Conservation (phyloP, 1,140 invertebrate genomes). For the Papilio xuthus region DNA sequence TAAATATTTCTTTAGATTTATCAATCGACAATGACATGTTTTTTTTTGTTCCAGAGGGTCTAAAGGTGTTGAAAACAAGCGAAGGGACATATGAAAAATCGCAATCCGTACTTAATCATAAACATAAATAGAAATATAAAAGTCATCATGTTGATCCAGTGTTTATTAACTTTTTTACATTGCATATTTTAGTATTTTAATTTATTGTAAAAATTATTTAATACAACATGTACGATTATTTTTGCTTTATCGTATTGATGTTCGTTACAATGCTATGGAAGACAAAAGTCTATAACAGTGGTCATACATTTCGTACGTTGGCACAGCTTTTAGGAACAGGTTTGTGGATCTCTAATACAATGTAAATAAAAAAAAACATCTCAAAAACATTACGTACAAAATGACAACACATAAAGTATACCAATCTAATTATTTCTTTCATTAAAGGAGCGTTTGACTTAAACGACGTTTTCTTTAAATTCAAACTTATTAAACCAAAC, state of each 20-base stretch:
- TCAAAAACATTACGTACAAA: constrained; percentile 36
- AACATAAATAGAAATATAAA: constrained; percentile 56
- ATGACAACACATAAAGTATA: constrained; percentile 2
- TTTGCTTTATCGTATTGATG: constrained; percentile 50
- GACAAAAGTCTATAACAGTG: constrained; percentile 68
- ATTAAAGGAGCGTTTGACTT: constrained; percentile 19
- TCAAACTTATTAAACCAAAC: neutral
- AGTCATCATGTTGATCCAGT: constrained; percentile 62
- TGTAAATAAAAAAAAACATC: constrained; percentile 21
- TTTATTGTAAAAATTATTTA: constrained; percentile 76
- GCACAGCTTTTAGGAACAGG: constrained; percentile 61
- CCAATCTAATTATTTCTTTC: neutral
- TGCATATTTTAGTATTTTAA: constrained; percentile 71
- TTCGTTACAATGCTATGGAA: constrained; percentile 73
- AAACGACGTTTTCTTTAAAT: neutral
- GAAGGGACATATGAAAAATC: constrained; percentile 61
- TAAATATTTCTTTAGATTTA: neutral
- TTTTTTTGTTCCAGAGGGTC: constrained; percentile 64
- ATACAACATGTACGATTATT: constrained; percentile 70
- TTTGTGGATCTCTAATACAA: constrained; percentile 38
- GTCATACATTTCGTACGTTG: constrained; percentile 49
- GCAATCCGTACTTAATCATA: constrained; percentile 63
- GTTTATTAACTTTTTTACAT: constrained; percentile 74
- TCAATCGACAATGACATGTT: neutral
- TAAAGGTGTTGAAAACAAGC: constrained; percentile 66